Conservation (phyloP, 2,113 vertebrate species). For the Vombatus ursinus region DNA sequence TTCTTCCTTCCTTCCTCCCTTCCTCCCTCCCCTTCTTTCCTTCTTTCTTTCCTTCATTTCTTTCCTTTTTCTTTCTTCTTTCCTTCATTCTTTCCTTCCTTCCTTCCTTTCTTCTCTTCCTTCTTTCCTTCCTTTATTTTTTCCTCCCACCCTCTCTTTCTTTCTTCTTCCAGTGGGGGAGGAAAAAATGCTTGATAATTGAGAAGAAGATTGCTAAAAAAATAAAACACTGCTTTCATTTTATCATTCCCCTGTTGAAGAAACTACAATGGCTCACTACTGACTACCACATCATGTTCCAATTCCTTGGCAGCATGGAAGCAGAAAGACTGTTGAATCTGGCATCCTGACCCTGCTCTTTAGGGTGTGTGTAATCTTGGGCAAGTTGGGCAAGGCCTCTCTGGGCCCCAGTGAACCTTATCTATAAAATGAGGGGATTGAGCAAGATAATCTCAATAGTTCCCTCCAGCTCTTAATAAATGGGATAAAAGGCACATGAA, state of each 20-base stretch:
- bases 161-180: background rate
- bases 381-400: background rate
- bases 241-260: background rate
- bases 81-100: background rate
- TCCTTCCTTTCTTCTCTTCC: background rate
- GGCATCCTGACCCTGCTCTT: background rate
- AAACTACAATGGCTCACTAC: background rate
- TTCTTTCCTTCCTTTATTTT: background rate
- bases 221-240: background rate
- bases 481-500: background rate
- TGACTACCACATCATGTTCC: background rate
- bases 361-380: background rate
- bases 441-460: background rate
- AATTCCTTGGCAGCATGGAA: background rate
- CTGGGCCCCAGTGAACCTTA: background rate
- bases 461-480: background rate
- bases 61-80: background rate
- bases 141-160: too few relatives aligned
- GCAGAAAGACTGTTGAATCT: background rate
- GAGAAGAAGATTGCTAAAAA: background rate
- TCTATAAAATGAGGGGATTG: background rate
- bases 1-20: too few relatives aligned
- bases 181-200: background rate
- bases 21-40: accelerated
- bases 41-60: background rate